Evolutionary conservation across 2,888 invertebrate genomes (phyloP).

Genomic region (Aricia artaxerxes): DNA sequence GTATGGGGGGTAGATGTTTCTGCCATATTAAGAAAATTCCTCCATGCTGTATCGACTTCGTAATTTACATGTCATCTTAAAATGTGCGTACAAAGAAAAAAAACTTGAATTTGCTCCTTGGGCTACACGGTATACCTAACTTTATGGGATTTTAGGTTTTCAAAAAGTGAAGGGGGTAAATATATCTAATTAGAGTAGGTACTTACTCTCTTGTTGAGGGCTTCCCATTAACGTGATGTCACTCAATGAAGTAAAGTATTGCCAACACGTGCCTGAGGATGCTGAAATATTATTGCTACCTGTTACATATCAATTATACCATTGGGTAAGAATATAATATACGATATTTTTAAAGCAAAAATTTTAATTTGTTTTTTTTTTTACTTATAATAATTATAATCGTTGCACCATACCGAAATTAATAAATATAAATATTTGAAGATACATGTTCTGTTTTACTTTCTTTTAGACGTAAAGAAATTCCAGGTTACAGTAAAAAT

Average conservation of each 20-base stretch:
- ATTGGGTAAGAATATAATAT: not conserved
- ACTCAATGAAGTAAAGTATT: slow-evolving; percentile 38
- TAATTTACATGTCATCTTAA: too few relatives aligned
- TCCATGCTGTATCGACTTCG: too few relatives aligned
- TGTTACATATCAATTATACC: not conserved
- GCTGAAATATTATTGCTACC: slow-evolving; percentile 32
- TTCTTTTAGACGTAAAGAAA: not conserved
- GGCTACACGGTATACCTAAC: too few relatives aligned
- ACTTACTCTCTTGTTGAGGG: slow-evolving; percentile 33
- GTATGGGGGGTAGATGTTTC: not conserved
- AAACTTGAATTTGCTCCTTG: too few relatives aligned
- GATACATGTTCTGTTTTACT: not conserved
- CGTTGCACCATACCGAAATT: not conserved
- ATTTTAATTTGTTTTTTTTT: too few relatives aligned
- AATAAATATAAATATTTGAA: not conserved
- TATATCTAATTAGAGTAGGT: not conserved
- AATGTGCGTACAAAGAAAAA: not conserved
- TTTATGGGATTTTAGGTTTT: too few relatives aligned
- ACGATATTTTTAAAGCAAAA: too few relatives aligned
- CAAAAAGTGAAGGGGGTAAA: not conserved
- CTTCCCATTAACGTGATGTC: slow-evolving; percentile 35
- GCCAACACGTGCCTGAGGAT: slow-evolving; percentile 33
- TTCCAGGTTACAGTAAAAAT: not conserved
- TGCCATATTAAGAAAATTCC: not conserved
- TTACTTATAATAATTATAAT: not conserved